Evolutionary conservation across 2,113 vertebrate genomes (phyloP).

Genomic region (Pardalotus punctatus): DNA sequence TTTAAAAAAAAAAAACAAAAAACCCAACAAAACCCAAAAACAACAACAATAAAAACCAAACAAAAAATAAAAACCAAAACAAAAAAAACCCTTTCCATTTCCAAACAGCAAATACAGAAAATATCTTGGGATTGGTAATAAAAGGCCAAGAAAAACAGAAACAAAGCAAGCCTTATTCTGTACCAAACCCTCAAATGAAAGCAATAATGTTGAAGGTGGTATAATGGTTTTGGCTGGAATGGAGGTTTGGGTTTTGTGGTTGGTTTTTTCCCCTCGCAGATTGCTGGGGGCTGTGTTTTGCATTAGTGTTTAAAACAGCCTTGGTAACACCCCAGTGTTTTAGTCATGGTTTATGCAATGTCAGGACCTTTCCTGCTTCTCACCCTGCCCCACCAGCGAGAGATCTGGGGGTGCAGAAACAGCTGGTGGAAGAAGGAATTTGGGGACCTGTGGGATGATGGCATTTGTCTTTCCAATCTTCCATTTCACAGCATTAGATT

Average conservation of each 20-base stretch:
- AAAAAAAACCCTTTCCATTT: background rate
- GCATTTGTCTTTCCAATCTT: background rate
- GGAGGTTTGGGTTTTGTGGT: background rate
- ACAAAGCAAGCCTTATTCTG: background rate
- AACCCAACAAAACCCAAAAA: too few species aligned
- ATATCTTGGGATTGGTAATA: background rate
- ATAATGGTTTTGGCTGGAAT: background rate
- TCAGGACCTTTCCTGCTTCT: background rate
- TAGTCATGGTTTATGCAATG: background rate
- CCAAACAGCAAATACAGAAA: background rate
- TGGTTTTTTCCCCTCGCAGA: background rate
- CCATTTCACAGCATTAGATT: background rate
- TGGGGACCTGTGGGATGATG: background rate
- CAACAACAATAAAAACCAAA: too few species aligned
- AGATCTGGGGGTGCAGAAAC: background rate
- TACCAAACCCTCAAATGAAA: background rate
- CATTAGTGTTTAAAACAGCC: background rate
- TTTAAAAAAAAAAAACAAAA: background rate
- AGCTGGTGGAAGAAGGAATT: background rate
- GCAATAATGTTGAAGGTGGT: background rate
- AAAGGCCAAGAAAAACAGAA: background rate
- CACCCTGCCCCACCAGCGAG: fast-evolving
- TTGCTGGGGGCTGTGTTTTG: background rate
- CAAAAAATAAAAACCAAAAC: too few species aligned
- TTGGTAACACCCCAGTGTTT: background rate